Evolutionary conservation across 2,888 invertebrate genomes (phyloP), one percentile per base, ranked within the genome.

Genomic region (Dryadula phaetusa): DNA sequence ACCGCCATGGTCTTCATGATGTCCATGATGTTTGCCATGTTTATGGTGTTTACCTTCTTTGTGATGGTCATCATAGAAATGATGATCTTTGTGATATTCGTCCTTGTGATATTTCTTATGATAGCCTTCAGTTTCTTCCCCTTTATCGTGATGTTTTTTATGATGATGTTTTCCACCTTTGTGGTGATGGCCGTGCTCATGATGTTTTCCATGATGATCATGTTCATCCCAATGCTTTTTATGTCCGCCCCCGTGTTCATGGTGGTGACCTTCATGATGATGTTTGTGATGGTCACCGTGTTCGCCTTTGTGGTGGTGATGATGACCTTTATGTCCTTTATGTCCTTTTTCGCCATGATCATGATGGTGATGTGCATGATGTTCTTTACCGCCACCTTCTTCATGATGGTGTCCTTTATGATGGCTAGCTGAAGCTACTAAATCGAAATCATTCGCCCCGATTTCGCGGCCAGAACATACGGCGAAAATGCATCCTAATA

Each of bases 71-170:
- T 97, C 97, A 86, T 97, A 97, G 93, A 97, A 97, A 92, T 97
- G 96, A 83, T 97, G 97, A 79, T 97, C 96, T 85, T 97, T 97
- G 80, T 96, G 95, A 85, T 95, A 97, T 82, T 97, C 97, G 81
- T 97, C 97, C 83, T 97, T 97, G 85, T 97, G 96, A 77, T 96
- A 95, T 79, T 97, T 97, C 87, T 97, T 96, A 82, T 97, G 97
- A 84, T 96, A 97, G 10, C 97, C 97, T 72, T 96, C 94, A 56
- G 96, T 96, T 77, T 97, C 96, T 78, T 96, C 96, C 0, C 96
- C 97, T 82, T 97, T 97, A 81, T 97, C 97, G 86, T 96, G 96
- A 46, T 96, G 96, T 79, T 96, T 96, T 83, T 97, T 96, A 79
- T 96, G 95, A 46, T 95, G 95, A 83, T 95, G 95, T 79, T 97